Evolutionary conservation across 2,888 invertebrate genomes (phyloP), one percentile per base, ranked within the genome.

Genomic region (Ctenicera cuprea): DNA sequence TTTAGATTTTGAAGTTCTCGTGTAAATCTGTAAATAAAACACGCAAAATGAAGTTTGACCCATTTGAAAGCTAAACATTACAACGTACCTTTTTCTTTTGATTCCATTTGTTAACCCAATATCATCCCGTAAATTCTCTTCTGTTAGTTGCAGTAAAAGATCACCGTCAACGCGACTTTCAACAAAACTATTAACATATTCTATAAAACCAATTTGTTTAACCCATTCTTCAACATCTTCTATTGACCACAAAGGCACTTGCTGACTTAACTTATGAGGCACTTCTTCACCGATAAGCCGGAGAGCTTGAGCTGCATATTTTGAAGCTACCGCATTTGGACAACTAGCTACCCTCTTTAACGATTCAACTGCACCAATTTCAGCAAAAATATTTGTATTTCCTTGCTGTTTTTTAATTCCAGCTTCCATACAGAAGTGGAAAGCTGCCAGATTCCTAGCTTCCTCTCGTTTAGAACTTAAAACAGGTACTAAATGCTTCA

Each of bases 401-500:
- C 95, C 95, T 86, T 97, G 97, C 81, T 94, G 94, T 82, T 97
- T 95, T 86, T 99, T 99, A 68, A 99, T 98, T 41, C 97, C 97
- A 11, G 99, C 98, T 87, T 99, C 99, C 97, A 99, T 98, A 84
- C 98, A 98, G 86, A 98, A 95, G 85, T 99, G 99, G 86, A 99
- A 99, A 38, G 99, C 98, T 3, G 98, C 99, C 81, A 99, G 88
- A 85, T 97, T 97, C 82, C 97, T 91, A 0, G 99, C 98, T 87
- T 99, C 99, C 85, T 98, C 97, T 75, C 98, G 90, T 85, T 97
- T 96, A 45, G 98, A 98, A 85, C 95, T 95, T 67, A 99, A 89
- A 11, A 99, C 96, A 0, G 98, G 98, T 3, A 99, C 96, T 78
- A 99, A 89, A 81, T 96, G 90, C 87, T 95, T 92, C 67, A 99